phyloP scores from a whole-genome alignment of 2,113 vertebrate species.

The Elephantulus edwardii region DNA sequence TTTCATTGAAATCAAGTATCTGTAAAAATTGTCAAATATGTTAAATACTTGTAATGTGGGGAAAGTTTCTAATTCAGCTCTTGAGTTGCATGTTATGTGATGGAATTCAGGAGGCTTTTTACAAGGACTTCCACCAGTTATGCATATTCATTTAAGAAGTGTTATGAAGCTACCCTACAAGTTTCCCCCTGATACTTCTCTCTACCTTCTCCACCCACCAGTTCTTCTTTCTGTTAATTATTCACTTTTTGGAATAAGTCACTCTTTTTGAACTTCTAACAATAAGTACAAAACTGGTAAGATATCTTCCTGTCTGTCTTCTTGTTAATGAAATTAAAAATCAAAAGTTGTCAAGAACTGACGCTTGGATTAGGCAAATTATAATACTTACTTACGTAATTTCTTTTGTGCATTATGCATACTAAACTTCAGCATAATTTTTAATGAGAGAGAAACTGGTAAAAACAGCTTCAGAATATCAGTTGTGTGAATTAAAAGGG shows the following conservation, averaged over 20 bases:
- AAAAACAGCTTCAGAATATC: background rate
- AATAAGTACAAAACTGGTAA: background rate
- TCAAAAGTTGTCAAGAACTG: background rate
- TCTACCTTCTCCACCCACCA: background rate
- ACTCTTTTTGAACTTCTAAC: conserved; percentile 7
- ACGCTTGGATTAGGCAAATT: background rate
- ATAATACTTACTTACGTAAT: background rate
- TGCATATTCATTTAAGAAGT: background rate
- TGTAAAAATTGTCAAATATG: background rate
- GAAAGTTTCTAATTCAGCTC: background rate
- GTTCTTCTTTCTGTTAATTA: conserved; percentile 9
- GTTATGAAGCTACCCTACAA: background rate
- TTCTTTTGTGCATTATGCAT: conserved; percentile 27
- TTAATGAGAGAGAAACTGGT: background rate
- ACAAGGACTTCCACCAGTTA: background rate
- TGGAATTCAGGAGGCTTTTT: background rate
- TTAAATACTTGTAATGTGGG: background rate
- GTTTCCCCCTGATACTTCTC: background rate
- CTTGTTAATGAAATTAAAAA: conserved; percentile 40
- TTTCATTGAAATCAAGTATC: conserved; percentile 4
- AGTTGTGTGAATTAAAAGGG: background rate
- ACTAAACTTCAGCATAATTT: background rate
- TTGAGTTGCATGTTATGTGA: background rate
- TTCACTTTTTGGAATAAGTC: background rate
- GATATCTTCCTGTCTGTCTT: background rate